phyloP scores from a whole-genome alignment of 2,888 invertebrate species.

The Notocelia uddmanniana region DNA sequence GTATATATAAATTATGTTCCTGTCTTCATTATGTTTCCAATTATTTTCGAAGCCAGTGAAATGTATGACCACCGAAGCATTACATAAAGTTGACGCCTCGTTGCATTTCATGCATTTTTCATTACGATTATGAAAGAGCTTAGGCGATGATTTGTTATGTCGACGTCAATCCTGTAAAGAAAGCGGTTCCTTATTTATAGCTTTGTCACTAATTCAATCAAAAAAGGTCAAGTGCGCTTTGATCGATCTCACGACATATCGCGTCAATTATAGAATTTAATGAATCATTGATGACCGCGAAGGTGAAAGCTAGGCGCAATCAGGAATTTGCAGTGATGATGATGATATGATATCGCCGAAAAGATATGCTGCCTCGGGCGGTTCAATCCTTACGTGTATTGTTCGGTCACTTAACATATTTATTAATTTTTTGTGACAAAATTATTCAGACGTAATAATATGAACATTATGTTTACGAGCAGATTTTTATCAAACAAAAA shows the following conservation, averaged over 20 bases:
- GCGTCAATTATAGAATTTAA: slow-evolving; percentile 78
- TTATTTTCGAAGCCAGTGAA: slow-evolving; percentile 14
- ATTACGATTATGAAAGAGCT: slow-evolving; percentile 15
- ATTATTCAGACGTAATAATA: slow-evolving; percentile 20
- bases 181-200: slow-evolving; percentile 52
- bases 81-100: neutral
- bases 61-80: neutral
- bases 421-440: slow-evolving; percentile 41
- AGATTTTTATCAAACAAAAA: slow-evolving; percentile 44
- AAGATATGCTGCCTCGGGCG: slow-evolving; percentile 23
- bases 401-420: slow-evolving; percentile 42
- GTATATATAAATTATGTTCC: slow-evolving; percentile 15
- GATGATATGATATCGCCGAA: slow-evolving; percentile 25
- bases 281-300: slow-evolving; percentile 69
- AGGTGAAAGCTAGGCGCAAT: slow-evolving; percentile 78
- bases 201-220: slow-evolving; percentile 70
- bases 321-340: slow-evolving; percentile 57
- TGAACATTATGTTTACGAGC: slow-evolving; percentile 24
- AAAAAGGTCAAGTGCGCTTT: slow-evolving; percentile 70
- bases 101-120: slow-evolving; percentile 16
- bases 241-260: slow-evolving; percentile 64
- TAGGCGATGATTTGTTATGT: slow-evolving; percentile 10
- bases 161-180: slow-evolving; percentile 37
- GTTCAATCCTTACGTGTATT: slow-evolving; percentile 28
- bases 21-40: slow-evolving; percentile 28